Conservation (phyloP, 2,797 vertebrate species). For the Vultur gryphus region DNA sequence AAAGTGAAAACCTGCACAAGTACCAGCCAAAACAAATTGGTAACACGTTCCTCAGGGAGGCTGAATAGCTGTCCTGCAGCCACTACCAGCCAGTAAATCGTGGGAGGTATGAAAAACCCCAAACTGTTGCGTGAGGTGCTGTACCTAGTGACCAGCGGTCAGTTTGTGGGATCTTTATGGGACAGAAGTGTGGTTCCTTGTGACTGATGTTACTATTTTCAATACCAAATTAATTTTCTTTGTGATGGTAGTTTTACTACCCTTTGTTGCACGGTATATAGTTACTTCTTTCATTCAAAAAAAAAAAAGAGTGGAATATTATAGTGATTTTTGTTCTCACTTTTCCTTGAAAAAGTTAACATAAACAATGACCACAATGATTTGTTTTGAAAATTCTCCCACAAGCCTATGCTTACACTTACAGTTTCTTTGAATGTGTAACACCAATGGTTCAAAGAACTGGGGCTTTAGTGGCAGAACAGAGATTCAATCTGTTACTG, state of each 20-base stretch:
- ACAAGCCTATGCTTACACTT: not conserved
- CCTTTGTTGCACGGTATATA: accelerated
- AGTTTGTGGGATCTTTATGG: not conserved
- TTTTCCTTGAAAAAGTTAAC: not conserved
- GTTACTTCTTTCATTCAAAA: not conserved
- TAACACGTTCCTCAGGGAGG: accelerated
- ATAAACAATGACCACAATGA: not conserved
- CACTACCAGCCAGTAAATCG: accelerated
- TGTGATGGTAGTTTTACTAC: not conserved
- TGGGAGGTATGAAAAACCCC: not conserved
- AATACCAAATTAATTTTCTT: not conserved
- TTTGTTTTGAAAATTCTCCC: not conserved
- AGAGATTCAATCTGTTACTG: not conserved
- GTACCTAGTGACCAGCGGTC: accelerated
- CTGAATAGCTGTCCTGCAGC: not conserved
- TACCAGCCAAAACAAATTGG: not conserved
- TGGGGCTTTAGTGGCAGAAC: not conserved
- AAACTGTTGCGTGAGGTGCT: accelerated
- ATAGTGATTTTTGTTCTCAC: not conserved
- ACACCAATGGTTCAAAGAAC: not conserved
- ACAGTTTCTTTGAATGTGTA: not conserved
- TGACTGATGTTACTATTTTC: not conserved
- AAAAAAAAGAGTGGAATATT: not conserved
- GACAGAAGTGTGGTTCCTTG: not conserved
- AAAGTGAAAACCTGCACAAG: not conserved